Base-by-base conservation (phyloP, 2,888 invertebrate genomes). In the Nipponacmea schrenckii region DNA sequence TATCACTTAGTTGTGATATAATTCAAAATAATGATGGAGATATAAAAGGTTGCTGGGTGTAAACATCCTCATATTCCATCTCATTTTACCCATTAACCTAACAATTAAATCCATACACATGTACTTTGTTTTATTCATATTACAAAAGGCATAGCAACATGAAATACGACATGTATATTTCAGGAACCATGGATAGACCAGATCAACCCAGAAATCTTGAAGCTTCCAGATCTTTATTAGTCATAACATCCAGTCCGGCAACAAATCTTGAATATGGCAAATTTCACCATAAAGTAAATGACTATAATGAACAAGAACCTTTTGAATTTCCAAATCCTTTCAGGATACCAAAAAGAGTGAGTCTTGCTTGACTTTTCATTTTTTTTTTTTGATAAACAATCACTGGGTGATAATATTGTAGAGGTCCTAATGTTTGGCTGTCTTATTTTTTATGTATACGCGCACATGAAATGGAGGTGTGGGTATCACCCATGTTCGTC, bases 181-280 rank as follows among this genome's bases (percentile, higher is more conserved):
- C 56, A 56, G 85, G 81, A 44, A 81, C 82, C 8, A 77, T 78
- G 20, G 84, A 84, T 67, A 72, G 75, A 1, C 83, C 83, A 4
- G 68, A 77, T 15, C 74, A 77, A 45, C 78, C 76, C 17, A 75
- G 77, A n/a, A 83, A 81, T 68, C 80, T 86, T 50, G 85, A 89
- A 46, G 89, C 89, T 65, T 94, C 94, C 1, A 92, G 93, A 83
- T 96, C 95, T 2, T 90, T 97, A 39, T 91, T 98, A 74, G 95
- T 97, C 26, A 94, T 98, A 63, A 95, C 95, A 0, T 94, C 95
- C 0, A 95, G 96, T 27, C 95, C 96, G 65, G 96, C 97, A 0
- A 79, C 81, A 8, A 82, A 86, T 69, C 92, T 78, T 87, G 90
- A 66, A 92, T 88, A 89, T 74, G 92, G 93, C 79, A 91, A 92